Conservation (phyloP, 2,797 vertebrate genomes). For the Oreortyx pictus region DNA sequence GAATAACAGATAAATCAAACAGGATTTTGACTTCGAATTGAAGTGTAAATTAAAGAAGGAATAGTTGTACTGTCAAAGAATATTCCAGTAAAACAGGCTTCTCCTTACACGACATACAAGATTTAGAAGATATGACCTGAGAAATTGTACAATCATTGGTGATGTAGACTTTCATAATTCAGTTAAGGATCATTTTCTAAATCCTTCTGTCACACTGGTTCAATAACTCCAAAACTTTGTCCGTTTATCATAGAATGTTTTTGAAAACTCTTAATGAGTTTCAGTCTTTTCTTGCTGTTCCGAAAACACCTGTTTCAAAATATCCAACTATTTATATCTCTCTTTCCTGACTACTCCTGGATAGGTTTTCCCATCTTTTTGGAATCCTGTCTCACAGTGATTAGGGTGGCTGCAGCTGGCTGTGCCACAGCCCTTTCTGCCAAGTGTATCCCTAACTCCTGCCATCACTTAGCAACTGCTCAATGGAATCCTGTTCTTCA, state of each 20-base stretch:
- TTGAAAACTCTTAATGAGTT: neutral
- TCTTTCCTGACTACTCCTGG: neutral
- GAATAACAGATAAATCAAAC: too few relatives aligned
- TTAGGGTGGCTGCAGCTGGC: constrained; percentile 15
- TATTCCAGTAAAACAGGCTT: neutral
- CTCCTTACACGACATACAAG: neutral
- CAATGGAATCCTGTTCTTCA: neutral
- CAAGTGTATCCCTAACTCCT: neutral
- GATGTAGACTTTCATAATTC: neutral
- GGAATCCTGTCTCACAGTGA: neutral
- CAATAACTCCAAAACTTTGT: neutral
- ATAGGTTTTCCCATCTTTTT: constrained; percentile 20
- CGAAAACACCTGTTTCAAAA: neutral
- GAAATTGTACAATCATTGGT: neutral
- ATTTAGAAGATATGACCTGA: neutral
- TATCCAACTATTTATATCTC: neutral
- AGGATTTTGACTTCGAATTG: too few relatives aligned
- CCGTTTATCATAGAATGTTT: neutral
- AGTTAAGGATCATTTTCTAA: neutral
- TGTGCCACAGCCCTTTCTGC: neutral
- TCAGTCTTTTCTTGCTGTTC: neutral
- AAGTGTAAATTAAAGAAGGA: neutral
- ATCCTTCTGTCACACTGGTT: neutral
- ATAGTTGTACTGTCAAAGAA: neutral
- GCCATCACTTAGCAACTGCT: constrained; percentile 49